Conservation (phyloP, 1,140 invertebrate species). For the Sarcophaga peregrina region DNA sequence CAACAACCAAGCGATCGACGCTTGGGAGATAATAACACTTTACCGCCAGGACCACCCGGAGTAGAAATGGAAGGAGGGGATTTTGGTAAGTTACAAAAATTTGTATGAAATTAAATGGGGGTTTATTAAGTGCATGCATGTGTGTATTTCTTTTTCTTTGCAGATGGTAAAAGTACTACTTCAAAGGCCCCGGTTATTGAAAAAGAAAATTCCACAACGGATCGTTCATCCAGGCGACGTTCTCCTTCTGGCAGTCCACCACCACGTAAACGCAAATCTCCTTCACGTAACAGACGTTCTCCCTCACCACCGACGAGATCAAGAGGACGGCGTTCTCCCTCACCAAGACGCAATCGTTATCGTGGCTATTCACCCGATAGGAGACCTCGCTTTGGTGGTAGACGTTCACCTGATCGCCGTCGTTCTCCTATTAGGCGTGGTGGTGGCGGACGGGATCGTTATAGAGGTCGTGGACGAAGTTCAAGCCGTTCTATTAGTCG, state of each 20-base stretch:
- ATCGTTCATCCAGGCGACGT: conserved; percentile 47
- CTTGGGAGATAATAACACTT: conserved; percentile 48
- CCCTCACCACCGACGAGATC: conserved; percentile 47
- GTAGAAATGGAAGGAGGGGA: conserved; percentile 55
- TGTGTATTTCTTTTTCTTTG: conserved; percentile 12
- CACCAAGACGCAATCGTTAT: conserved; percentile 49
- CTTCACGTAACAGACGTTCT: conserved; percentile 49
- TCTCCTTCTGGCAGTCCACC: conserved; percentile 45
- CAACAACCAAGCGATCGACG: conserved; percentile 54
- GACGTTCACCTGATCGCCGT: conserved; percentile 50
- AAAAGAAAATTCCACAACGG: conserved; percentile 17
- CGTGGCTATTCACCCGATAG: conserved; percentile 61
- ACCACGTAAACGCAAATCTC: conserved; percentile 44
- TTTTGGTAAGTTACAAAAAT: conserved; percentile 29
- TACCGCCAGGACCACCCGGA: conserved; percentile 60
- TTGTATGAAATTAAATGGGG: neutral
- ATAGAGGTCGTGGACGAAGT: conserved; percentile 51
- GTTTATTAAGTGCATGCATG: neutral
- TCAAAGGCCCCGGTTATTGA: conserved; percentile 12
- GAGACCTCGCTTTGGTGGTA: conserved; percentile 49
- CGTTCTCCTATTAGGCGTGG: conserved; percentile 41
- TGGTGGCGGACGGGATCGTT: conserved; percentile 47
- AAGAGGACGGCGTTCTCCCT: conserved; percentile 45
- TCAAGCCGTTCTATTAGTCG: conserved; percentile 54
- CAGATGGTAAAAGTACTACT: conserved; percentile 33